These are phyloP conservation scores for Fundulus diaphanus DNA, from an alignment of 2,797 vertebrate species.

Conservation along the genomic window DNA sequence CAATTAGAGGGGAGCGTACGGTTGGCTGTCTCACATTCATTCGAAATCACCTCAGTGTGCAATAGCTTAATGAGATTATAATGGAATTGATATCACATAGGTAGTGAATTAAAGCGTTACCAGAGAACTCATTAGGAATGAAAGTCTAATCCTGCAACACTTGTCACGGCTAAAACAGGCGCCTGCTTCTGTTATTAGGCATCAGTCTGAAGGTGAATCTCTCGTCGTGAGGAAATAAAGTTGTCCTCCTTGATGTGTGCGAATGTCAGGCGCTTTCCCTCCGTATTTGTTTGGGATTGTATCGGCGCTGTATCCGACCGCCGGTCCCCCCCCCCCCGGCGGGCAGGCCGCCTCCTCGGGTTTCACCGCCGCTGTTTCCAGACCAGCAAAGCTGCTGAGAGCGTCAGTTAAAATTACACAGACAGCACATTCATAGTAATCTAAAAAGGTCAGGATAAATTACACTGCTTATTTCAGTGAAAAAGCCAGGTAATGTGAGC, in stretches of 20 bases:
- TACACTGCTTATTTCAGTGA: slow-evolving; percentile 77
- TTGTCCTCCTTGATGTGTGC: slow-evolving; percentile 29
- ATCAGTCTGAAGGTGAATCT: slow-evolving; percentile 49
- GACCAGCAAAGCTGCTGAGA: slow-evolving; percentile 74
- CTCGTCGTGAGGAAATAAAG: slow-evolving; percentile 19
- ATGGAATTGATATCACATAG: slow-evolving; percentile 80
- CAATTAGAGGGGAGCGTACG: slow-evolving; percentile 75
- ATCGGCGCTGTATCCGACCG: slow-evolving; percentile 44
- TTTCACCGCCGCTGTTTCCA: slow-evolving; percentile 63
- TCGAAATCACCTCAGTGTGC: slow-evolving; percentile 75
- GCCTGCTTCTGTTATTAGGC: slow-evolving; percentile 69
- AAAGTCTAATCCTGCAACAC: slow-evolving; percentile 74
- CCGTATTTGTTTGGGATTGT: slow-evolving; percentile 64
- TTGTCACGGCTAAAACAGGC: slow-evolving; percentile 74
- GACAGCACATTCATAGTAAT: slow-evolving; percentile 76
- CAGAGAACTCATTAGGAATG: slow-evolving; percentile 76
- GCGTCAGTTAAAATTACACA: slow-evolving; percentile 73
- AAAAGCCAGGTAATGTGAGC: slow-evolving; percentile 71
- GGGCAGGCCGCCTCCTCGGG: slow-evolving; percentile 47
- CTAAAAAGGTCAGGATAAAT: slow-evolving; percentile 78
- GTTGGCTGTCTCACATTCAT: slow-evolving; percentile 73
- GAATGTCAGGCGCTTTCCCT: slow-evolving; percentile 49
- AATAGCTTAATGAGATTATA: slow-evolving; percentile 81
- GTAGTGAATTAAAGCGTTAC: slow-evolving; percentile 81
- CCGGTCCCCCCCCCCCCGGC: slow-evolving; percentile 40